Percentiles rank a stretch among this genome's conserved stretches.
These are phyloP conservation scores for Loripinus fragilis DNA, from an alignment of 2,888 invertebrate genomes.

Conservation along the genomic window DNA sequence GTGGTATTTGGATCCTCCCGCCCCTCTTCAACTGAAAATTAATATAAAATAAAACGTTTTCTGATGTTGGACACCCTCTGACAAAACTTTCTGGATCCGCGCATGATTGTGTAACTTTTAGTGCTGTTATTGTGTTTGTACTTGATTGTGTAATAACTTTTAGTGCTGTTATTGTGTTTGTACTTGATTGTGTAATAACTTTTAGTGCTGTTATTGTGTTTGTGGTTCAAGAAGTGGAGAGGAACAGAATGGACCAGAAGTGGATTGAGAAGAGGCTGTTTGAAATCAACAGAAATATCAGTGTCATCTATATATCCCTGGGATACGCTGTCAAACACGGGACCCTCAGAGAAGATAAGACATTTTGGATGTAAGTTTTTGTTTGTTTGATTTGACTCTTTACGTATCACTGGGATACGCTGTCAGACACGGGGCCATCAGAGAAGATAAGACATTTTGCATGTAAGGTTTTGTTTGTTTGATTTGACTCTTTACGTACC, in stretches of 20 bases:
- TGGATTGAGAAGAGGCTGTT: slow-evolving; percentile 95
- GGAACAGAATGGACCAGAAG: slow-evolving; percentile 97
- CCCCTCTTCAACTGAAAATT: too few species aligned
- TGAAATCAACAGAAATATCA: slow-evolving; percentile 88
- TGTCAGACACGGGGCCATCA: slow-evolving; percentile 47
- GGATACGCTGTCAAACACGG: slow-evolving; percentile 58
- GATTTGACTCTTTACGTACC: too few species aligned
- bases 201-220: slow-evolving; percentile 91
- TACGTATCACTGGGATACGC: slow-evolving; percentile 87
- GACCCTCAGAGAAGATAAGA: slow-evolving; percentile 61
- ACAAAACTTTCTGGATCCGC: too few species aligned
- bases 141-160: background rate
- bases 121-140: too few species aligned
- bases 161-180: slow-evolving; percentile 91
- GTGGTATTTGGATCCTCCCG: too few species aligned
- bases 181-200: background rate
- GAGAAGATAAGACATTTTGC: slow-evolving; percentile 66
- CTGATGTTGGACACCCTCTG: too few species aligned
- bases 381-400: too few species aligned
- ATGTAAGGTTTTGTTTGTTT: too few species aligned
- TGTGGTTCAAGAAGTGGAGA: slow-evolving; percentile 93
- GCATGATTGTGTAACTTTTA: slow-evolving; percentile 67
- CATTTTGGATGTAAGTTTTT: slow-evolving; percentile 73
- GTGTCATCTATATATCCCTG: slow-evolving; percentile 90
- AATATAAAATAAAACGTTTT: too few species aligned